Percentiles rank a stretch among this genome's conserved stretches.
Evolutionary conservation across 2,797 vertebrate genomes (phyloP).

Genomic region (Paguma larvata): DNA sequence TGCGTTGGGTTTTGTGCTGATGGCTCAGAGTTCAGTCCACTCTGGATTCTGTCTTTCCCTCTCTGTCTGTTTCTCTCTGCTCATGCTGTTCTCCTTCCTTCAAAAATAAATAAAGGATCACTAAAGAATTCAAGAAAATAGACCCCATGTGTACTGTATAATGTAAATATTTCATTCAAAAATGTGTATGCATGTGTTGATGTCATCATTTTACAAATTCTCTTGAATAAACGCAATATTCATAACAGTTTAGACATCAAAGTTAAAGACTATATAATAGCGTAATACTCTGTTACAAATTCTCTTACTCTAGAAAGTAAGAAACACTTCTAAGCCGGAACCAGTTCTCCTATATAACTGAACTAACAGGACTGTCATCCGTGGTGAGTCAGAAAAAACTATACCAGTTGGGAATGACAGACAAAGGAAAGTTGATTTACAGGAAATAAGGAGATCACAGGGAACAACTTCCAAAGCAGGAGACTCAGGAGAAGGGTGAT

Average conservation of each 20-base stretch:
- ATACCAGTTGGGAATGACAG: not conserved
- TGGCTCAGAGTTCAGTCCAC: too few species aligned
- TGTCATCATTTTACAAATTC: not conserved
- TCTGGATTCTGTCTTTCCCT: too few species aligned
- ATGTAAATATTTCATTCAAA: too few species aligned
- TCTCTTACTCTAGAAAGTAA: not conserved
- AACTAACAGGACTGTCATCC: not conserved
- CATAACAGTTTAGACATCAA: not conserved
- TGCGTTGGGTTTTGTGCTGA: too few species aligned
- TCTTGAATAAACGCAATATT: not conserved
- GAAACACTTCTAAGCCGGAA: not conserved
- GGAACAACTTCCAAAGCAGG: not conserved
- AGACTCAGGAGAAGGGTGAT: not conserved
- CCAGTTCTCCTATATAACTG: not conserved
- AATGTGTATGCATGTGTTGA: not conserved
- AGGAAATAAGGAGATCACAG: not conserved
- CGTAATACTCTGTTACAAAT: not conserved
- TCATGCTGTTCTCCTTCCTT: too few species aligned
- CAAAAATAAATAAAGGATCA: too few species aligned
- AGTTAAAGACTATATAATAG: not conserved
- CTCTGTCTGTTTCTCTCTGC: too few species aligned
- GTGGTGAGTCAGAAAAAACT: not conserved
- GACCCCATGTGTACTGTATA: too few species aligned
- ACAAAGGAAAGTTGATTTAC: not conserved
- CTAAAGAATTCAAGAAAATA: too few species aligned